Base-by-base conservation (phyloP, 2,797 vertebrate genomes). In the Sebastes itinus region DNA sequence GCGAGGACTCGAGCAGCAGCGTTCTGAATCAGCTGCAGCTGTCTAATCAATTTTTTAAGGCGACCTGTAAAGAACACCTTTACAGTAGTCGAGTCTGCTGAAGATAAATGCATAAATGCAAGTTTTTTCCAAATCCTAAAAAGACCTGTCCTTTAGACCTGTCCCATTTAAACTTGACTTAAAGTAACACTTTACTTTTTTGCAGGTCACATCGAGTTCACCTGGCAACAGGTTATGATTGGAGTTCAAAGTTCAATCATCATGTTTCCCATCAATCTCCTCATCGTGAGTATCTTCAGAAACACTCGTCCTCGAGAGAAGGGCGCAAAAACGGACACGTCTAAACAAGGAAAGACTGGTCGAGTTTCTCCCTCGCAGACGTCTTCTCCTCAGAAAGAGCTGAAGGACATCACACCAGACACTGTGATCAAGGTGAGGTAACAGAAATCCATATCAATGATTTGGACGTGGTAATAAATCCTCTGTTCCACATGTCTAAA, bases 211-310 rank as follows among this genome's bases (percentile, higher is more conserved):
- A 97, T 98, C 0, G 97, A 98, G 87, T 98, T 99, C 92, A 99
- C 97, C 0, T 98, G 98, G 97, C 98, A 99, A 69, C 97, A 99
- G 83, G 97, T 99, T 75, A 97, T 98, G 96, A 97, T 98, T 8
- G 98, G 98, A 49, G 82, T 99, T 80, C 97, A 99, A 90, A 99
- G 98, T 91, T 99, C 98, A 12, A 90, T 99, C 86, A 97, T 99
- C 70, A 97, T 98, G 98, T 99, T 99, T 87, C 98, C 98, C 85
- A 96, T 99, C 95, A 99, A 99, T 91, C 95, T 99, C 78, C 95
- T 99, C 35, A 99, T 99, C 4, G 97, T 99, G 85, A 97, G 97
- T 84, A 98, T 99, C 94, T 99, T 99, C 95, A 95, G 97, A 92
- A 98, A 97, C 68, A 85, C 92, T 65, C 92, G 91, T 2, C 93